Evolutionary conservation across 2,113 vertebrate genomes (phyloP).

Genomic region (Perca fluviatilis): DNA sequence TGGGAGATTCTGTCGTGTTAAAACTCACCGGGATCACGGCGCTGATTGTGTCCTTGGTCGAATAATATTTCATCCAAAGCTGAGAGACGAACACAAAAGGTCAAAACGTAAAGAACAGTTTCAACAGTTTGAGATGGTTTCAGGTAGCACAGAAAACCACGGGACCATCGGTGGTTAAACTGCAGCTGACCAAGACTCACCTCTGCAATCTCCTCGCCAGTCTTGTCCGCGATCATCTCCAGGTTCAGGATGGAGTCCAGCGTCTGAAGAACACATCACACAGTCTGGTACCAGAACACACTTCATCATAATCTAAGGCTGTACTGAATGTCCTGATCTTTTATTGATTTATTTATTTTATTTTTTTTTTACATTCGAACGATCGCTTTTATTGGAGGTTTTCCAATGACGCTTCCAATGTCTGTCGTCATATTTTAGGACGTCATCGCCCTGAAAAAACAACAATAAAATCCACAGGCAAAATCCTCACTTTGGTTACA

Average conservation of each 20-base stretch:
- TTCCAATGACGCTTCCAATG: too few species aligned
- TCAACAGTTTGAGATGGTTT: not conserved
- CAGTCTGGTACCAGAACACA: not conserved
- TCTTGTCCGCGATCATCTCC: conserved; percentile 91
- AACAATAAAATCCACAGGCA: too few species aligned
- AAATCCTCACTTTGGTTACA: too few species aligned
- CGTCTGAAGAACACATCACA: conserved; percentile 79
- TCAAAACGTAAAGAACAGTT: not conserved
- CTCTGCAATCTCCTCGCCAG: conserved; percentile 90
- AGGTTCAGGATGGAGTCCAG: conserved; percentile 93
- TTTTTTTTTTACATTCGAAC: too few species aligned
- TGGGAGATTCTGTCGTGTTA: not conserved
- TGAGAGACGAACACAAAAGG: conserved; percentile 68
- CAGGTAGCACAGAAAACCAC: not conserved
- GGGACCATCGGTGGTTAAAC: not conserved
- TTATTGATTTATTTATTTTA: too few species aligned
- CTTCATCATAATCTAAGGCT: too few species aligned
- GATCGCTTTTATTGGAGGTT: too few species aligned
- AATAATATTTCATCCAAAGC: conserved; percentile 95
- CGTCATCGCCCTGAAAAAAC: too few species aligned
- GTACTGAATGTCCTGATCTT: too few species aligned
- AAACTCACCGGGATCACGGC: conserved; percentile 95
- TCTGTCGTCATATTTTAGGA: too few species aligned
- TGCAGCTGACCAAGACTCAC: conserved; percentile 74
- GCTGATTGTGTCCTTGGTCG: conserved; percentile 92